Base-by-base conservation (phyloP, 2,797 vertebrate species). In the Pseudochaenichthys georgianus region DNA sequence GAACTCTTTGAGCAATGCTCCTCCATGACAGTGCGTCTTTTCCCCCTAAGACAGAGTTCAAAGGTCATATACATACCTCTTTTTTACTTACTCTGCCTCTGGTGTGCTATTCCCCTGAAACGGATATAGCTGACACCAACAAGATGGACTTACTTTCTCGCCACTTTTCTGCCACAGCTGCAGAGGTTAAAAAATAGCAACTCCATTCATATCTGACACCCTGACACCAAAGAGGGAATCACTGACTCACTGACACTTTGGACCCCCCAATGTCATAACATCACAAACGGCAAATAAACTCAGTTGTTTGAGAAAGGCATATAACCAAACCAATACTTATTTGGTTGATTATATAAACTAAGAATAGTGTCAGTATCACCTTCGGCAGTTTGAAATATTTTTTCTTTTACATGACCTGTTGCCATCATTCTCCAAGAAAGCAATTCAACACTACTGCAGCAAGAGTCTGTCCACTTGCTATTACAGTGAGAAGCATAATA, bases 21-120 rank as follows among this genome's bases (percentile, higher is more conserved):
- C 52, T 75, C 15, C 38, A 38, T 62, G 53, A 61, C 51, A 28
- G 11, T 64, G 52, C 68, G 60, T 73, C 73, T 64, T 73, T 46
- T 48, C 71, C 34, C 71, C 65, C 63, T 68, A 60, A 70, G 71
- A 19, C 47, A 51, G 13, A 75, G 88, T 77, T 91, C 81, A 82
- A 0, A 86, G 83, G 86, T 88, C 86, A 89, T 42, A 75, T 75
- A 67, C 77, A 74, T 73, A 43, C 64, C 23, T 79, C 78, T 69
- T 73, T 51, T 83, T 82, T 73, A 63, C 83, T 72, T 63, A 28
- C 53, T 63, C 70, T 75, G 70, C 70, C 51, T 73, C 48, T 82
- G 78, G 86, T 89, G 85, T 93, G 82, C 76, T 72, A 50, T 93
- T 92, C 61, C 83, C 41, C 64, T 80, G 51, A 81, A 85, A 80